phyloP scores from a whole-genome alignment of 2,888 invertebrate species.

The Tinea pellionella region DNA sequence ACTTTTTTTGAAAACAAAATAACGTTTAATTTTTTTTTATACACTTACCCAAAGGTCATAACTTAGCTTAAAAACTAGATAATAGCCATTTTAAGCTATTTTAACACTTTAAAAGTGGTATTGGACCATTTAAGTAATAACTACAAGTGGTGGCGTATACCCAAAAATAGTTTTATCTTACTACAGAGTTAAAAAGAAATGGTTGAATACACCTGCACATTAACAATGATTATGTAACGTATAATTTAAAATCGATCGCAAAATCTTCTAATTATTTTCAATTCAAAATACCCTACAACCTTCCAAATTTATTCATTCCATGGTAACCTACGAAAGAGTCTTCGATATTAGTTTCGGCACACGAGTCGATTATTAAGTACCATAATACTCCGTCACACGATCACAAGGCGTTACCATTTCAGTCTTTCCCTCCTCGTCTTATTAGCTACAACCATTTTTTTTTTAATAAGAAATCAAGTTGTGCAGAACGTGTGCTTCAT shows the following conservation, averaged over 20 bases:
- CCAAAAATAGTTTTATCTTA: constrained; percentile 7
- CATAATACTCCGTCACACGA: constrained; percentile 22
- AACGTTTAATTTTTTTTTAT: background rate
- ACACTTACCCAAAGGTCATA: background rate
- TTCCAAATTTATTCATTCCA: background rate
- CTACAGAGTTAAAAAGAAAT: constrained; percentile 5
- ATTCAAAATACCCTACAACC: background rate
- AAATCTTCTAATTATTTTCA: background rate
- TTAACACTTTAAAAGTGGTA: constrained; percentile 9
- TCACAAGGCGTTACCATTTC: constrained; percentile 62
- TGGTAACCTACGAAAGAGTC: background rate
- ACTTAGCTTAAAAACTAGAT: constrained; percentile 2
- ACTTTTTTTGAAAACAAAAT: background rate
- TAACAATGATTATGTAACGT: background rate
- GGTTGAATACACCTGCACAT: background rate
- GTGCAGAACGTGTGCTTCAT: background rate
- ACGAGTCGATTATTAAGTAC: background rate
- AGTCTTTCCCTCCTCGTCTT: constrained; percentile 38
- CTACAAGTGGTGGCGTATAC: constrained; percentile 9
- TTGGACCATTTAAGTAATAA: constrained; percentile 10
- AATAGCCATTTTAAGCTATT: constrained; percentile 8
- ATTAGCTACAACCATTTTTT: background rate
- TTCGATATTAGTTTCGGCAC: background rate
- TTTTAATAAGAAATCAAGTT: constrained; percentile 2
- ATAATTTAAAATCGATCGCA: constrained; percentile 3